Evolutionary conservation across 2,797 vertebrate species (phyloP).

Genomic region (Phaenicophaeus curvirostris): DNA sequence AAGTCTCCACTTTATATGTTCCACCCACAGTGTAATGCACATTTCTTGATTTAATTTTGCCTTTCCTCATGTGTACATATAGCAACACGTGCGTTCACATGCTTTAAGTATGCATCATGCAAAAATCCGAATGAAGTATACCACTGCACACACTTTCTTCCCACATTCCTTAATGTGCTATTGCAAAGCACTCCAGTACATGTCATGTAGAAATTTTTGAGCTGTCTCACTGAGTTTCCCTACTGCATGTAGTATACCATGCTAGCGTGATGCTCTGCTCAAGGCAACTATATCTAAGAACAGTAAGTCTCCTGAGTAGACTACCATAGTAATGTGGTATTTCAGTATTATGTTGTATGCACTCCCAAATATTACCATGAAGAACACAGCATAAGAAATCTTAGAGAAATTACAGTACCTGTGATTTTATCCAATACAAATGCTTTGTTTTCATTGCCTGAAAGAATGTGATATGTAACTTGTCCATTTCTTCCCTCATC

Average conservation of each 20-base stretch:
- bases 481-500: slow-evolving; percentile 85
- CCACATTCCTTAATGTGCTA: not conserved
- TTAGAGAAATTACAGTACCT: slow-evolving; percentile 75
- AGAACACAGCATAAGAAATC: not conserved
- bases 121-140: not conserved
- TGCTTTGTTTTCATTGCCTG: slow-evolving; percentile 80
- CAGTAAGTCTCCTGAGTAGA: not conserved
- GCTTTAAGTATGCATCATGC: not conserved
- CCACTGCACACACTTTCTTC: not conserved
- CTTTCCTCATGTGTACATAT: not conserved
- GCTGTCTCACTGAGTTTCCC: not conserved
- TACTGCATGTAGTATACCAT: rapidly evolving
- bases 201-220: not conserved
- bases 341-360: not conserved
- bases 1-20: not conserved
- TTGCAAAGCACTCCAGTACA: not conserved
- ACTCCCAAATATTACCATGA: not conserved
- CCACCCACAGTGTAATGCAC: not conserved
- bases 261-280: not conserved
- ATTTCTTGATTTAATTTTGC: not conserved
- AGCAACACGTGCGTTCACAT: not conserved
- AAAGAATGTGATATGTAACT: slow-evolving; percentile 81
- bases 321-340: not conserved
- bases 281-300: not conserved
- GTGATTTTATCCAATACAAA: slow-evolving; percentile 86